Conservation (phyloP, 2,797 vertebrate genomes). For the Rhinoraja longicauda region DNA sequence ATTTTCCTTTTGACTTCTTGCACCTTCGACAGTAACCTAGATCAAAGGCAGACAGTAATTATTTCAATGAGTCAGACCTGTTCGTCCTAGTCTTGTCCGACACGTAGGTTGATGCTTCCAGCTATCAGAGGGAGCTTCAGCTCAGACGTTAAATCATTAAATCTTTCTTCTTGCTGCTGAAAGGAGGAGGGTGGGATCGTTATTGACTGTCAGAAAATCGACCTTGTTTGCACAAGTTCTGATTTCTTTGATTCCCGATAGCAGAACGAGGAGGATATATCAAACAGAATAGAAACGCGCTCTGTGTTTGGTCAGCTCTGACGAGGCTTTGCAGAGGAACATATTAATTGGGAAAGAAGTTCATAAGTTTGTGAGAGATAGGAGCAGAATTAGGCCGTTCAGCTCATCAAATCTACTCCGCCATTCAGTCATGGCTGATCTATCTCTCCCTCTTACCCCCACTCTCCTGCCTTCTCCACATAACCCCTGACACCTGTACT, state of each 20-base stretch:
- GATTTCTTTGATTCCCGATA: background rate
- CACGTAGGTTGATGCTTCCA: background rate
- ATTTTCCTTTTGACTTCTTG: constrained; percentile 53
- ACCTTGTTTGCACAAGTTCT: background rate
- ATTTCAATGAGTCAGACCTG: background rate
- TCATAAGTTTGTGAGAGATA: background rate
- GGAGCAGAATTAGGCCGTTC: no score
- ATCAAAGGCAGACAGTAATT: constrained; percentile 32
- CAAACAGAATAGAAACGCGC: no score
- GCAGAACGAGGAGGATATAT: background rate
- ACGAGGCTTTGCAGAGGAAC: background rate
- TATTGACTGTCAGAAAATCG: background rate
- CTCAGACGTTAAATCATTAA: background rate
- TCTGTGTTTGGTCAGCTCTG: background rate
- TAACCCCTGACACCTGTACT: no score
- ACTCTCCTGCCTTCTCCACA: background rate
- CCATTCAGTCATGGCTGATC: background rate
- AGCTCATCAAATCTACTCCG: no score
- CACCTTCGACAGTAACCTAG: constrained; percentile 56
- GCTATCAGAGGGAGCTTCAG: background rate
- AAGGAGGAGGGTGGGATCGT: background rate
- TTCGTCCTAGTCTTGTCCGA: background rate
- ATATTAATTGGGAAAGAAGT: background rate
- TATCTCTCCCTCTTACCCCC: background rate
- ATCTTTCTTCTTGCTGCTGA: background rate